Evolutionary conservation across 2,797 vertebrate genomes (phyloP).

Genomic region (Gadopsis marmoratus): DNA sequence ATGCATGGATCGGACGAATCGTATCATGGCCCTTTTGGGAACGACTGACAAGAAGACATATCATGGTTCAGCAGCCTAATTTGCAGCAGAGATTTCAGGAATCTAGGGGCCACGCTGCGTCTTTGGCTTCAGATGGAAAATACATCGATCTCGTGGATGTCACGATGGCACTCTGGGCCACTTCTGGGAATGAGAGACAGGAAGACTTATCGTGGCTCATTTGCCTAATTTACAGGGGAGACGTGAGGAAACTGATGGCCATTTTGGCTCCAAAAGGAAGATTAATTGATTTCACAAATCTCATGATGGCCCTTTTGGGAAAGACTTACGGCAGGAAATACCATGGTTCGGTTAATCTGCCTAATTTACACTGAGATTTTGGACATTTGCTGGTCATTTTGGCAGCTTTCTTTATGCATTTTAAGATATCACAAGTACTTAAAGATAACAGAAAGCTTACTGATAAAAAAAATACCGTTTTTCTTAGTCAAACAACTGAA

Average conservation of each 20-base stretch:
- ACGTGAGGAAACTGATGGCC: slow-evolving; percentile 66
- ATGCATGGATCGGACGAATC: slow-evolving; percentile 21
- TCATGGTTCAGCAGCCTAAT: slow-evolving; percentile 54
- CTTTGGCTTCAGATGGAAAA: slow-evolving; percentile 61
- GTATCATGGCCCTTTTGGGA: slow-evolving; percentile 44
- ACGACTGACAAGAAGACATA: slow-evolving; percentile 54
- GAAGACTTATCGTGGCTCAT: slow-evolving; percentile 69
- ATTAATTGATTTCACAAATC: slow-evolving; percentile 84
- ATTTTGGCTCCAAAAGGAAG: slow-evolving; percentile 60
- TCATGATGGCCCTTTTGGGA: slow-evolving; percentile 78
- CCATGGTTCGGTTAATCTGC: slow-evolving; percentile 31
- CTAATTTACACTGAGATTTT: slow-evolving; percentile 36
- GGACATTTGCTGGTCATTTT: not conserved
- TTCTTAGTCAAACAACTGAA: not conserved
- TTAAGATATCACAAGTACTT: not conserved
- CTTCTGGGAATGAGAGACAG: slow-evolving; percentile 67
- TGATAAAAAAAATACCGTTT: not conserved
- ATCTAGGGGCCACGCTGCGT: slow-evolving; percentile 26
- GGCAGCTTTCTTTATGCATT: not conserved
- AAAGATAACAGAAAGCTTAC: not conserved
- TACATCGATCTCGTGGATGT: slow-evolving; percentile 64
- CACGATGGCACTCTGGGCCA: slow-evolving; percentile 57
- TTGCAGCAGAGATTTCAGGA: slow-evolving; percentile 57
- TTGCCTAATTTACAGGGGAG: slow-evolving; percentile 69
- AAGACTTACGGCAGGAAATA: slow-evolving; percentile 56